These are phyloP conservation scores for Anolis apletophallus DNA, from an alignment of 2,797 vertebrate species.

Conservation along the genomic window DNA sequence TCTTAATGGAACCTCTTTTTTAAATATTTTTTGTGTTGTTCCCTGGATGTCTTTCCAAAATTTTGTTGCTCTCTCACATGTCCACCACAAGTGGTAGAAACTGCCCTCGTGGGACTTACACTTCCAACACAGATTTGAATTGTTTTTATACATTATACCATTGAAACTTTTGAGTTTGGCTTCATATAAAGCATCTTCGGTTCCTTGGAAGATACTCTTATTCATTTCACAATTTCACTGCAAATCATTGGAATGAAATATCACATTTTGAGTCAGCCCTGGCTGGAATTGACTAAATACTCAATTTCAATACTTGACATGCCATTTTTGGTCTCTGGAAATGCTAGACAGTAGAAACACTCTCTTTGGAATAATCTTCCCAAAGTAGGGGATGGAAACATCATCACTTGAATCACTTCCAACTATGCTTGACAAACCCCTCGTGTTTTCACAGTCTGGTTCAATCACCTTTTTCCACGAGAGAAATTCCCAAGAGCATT, in stretches of 20 bases:
- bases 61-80: too few species aligned
- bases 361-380: constrained; percentile 9
- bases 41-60: too few species aligned
- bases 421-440: not conserved
- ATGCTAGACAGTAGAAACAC: not conserved
- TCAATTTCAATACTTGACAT: not conserved
- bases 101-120: too few species aligned
- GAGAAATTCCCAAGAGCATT: not conserved
- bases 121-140: too few species aligned
- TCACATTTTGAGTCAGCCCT: not conserved
- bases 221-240: not conserved
- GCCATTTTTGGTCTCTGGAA: constrained; percentile 3
- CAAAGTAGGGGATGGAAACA: not conserved
- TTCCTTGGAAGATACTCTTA: not conserved
- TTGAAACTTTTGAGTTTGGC: not conserved
- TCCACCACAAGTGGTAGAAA: too few species aligned
- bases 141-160: too few species aligned
- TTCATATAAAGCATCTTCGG: not conserved
- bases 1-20: too few species aligned
- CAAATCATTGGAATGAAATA: not conserved
- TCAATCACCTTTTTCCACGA: not conserved
- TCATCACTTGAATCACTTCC: not conserved
- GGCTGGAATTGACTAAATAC: not conserved
- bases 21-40: too few species aligned
- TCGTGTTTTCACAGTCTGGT: not conserved